Percentiles rank a stretch among this genome's conserved stretches.
phyloP scores from a whole-genome alignment of 53 echinoderm and acorn worm genomes.

The Temnopleurus reevesii region DNA sequence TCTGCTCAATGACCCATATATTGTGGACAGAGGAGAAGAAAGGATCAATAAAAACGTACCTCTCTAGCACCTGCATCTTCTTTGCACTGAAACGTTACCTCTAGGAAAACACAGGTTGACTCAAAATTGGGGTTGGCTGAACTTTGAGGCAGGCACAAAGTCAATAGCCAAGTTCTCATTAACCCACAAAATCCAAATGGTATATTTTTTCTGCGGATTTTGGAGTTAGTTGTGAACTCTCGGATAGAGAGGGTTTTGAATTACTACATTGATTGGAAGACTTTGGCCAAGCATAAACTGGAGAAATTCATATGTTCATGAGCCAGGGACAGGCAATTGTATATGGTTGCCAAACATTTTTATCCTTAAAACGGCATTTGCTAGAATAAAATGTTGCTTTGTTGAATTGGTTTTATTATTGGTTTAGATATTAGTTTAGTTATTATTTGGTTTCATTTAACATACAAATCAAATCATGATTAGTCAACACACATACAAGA shows the following conservation, averaged over 20 bases:
- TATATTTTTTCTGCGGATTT: neutral
- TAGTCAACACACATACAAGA: too few relatives aligned
- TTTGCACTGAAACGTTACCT: neutral
- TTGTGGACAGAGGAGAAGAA: neutral
- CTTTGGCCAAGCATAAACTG: too few relatives aligned
- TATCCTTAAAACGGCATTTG: too few relatives aligned
- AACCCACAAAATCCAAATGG: neutral
- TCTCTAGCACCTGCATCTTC: conserved; percentile 16
- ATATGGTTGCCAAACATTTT: too few relatives aligned
- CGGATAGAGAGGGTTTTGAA: neutral
- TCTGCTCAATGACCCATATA: neutral
- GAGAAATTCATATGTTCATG: too few relatives aligned
- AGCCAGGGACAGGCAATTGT: too few relatives aligned
- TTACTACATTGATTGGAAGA: neutral
- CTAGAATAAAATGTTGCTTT: too few relatives aligned
- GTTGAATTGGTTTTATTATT: too few relatives aligned
- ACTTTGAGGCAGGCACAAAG: conserved; percentile 25
- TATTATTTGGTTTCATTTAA: too few relatives aligned
- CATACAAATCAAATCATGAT: too few relatives aligned
- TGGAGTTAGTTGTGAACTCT: neutral
- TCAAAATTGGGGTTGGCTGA: neutral
- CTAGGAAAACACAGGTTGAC: conserved; percentile 30
- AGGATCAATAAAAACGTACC: neutral
- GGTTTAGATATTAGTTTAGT: too few relatives aligned
- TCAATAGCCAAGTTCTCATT: neutral